phyloP scores from a whole-genome alignment of 2,888 invertebrate species.

The Ceraclea dissimilis region DNA sequence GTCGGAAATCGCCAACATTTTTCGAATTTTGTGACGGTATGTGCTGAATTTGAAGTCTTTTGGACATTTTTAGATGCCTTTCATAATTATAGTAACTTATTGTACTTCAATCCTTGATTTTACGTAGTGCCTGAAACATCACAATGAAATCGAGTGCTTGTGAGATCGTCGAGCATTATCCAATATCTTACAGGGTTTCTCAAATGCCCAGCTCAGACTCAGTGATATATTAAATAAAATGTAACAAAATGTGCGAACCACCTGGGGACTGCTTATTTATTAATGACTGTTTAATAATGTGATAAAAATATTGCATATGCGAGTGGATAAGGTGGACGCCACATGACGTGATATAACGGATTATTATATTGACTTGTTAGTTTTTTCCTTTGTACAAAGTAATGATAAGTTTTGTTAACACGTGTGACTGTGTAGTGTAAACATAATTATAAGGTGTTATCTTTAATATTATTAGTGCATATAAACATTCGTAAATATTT shows the following conservation, averaged over 20 bases:
- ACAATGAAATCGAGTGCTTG: not conserved
- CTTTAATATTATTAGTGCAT: not conserved
- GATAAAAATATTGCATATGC: not conserved
- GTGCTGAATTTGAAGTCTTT: not conserved
- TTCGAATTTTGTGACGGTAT: not conserved
- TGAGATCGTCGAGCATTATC: not conserved
- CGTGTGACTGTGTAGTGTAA: not conserved
- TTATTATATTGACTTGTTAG: not conserved
- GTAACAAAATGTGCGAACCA: constrained; percentile 3
- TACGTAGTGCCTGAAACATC: not conserved
- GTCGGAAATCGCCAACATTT: not conserved
- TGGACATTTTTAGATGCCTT: not conserved
- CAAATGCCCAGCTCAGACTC: not conserved
- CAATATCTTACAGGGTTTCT: not conserved
- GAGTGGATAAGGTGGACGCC: not conserved
- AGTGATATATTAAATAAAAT: not conserved
- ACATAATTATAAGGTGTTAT: not conserved
- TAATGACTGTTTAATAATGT: not conserved
- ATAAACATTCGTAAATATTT: not conserved
- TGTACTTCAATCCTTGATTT: not conserved
- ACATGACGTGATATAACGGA: constrained; percentile 8
- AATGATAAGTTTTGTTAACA: not conserved
- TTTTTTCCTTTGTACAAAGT: no score
- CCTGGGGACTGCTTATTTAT: not conserved
- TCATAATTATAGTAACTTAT: not conserved